phyloP scores from a whole-genome alignment of 1,140 invertebrate genomes.

The Ephestia elutella region DNA sequence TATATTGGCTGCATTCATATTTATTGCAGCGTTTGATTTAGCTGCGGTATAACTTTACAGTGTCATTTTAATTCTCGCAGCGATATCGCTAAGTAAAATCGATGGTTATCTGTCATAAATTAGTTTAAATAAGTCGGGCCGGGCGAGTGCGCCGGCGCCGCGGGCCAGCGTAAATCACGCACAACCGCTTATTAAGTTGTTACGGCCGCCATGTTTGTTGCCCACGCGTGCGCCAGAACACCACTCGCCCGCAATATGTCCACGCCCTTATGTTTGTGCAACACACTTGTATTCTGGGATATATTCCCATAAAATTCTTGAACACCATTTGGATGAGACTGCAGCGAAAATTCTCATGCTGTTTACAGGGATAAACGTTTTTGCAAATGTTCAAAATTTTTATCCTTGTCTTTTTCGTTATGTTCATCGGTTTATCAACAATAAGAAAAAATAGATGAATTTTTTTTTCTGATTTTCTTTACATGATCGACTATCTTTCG shows the following conservation, averaged over 20 bases:
- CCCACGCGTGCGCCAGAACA: conserved; percentile 50
- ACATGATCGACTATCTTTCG: too few relatives aligned
- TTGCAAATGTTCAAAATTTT: too few relatives aligned
- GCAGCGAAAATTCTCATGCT: neutral
- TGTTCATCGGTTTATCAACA: too few relatives aligned
- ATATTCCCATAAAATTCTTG: conserved; percentile 36
- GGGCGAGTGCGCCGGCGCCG: conserved; percentile 61
- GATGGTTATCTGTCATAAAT: conserved; percentile 70
- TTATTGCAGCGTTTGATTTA: conserved; percentile 16
- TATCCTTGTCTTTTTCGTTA: too few relatives aligned
- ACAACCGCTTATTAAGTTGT: conserved; percentile 71
- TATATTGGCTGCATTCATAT: conserved; percentile 12
- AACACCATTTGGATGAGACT: conserved; percentile 7
- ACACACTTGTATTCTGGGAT: conserved; percentile 35
- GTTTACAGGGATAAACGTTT: too few relatives aligned
- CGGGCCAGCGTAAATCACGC: conserved; percentile 66
- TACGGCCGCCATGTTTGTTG: conserved; percentile 57
- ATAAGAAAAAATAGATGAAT: too few relatives aligned
- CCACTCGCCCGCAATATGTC: conserved; percentile 36
- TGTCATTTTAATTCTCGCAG: conserved; percentile 31
- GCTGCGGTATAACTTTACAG: conserved; percentile 12
- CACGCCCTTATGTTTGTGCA: conserved; percentile 63
- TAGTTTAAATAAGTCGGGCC: conserved; percentile 62
- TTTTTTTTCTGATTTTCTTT: too few relatives aligned
- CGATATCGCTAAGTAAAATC: conserved; percentile 54